Percentiles rank a stretch among this genome's conserved stretches.
Evolutionary conservation across 2,888 invertebrate species (phyloP).

Genomic region (Leucophora obtusa): DNA sequence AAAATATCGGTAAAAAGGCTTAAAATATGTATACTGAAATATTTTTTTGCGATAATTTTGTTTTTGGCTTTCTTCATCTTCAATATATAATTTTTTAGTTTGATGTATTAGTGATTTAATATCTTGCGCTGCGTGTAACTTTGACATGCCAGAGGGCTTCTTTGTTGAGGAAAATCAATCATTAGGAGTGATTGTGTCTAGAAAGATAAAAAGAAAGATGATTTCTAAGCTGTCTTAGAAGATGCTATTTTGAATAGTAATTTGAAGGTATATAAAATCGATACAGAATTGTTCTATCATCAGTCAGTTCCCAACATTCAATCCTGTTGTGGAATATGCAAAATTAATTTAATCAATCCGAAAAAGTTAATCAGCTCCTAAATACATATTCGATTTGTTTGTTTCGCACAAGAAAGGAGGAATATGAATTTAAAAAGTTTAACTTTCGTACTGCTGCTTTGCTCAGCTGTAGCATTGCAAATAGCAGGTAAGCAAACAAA

Average conservation of each 20-base stretch:
- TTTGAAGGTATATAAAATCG: constrained; percentile 65
- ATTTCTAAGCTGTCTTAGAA: neutral
- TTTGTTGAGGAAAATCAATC: constrained; percentile 40
- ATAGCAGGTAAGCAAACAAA: constrained; percentile 58
- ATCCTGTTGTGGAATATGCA: constrained; percentile 29
- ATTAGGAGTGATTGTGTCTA: constrained; percentile 11
- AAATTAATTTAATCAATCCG: neutral
- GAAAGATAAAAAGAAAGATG: neutral
- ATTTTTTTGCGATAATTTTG: neutral
- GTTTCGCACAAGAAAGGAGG: neutral
- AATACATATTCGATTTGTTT: too few relatives aligned
- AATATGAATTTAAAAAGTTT: constrained; percentile 44
- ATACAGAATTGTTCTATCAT: constrained; percentile 54
- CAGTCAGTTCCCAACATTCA: constrained; percentile 62
- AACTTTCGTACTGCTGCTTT: constrained; percentile 57
- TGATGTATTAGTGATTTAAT: constrained; percentile 31
- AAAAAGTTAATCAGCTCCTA: neutral
- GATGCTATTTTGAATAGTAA: neutral
- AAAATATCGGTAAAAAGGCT: constrained; percentile 13
- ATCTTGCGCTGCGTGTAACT: constrained; percentile 34
- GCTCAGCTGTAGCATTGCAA: constrained; percentile 55
- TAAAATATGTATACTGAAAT: neutral
- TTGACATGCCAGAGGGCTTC: constrained; percentile 53
- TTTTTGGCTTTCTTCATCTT: too few relatives aligned
- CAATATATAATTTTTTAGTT: neutral